These are phyloP conservation scores for Benitochromis conjunctus DNA, from an alignment of 2,113 vertebrate genomes.

Conservation along the genomic window DNA sequence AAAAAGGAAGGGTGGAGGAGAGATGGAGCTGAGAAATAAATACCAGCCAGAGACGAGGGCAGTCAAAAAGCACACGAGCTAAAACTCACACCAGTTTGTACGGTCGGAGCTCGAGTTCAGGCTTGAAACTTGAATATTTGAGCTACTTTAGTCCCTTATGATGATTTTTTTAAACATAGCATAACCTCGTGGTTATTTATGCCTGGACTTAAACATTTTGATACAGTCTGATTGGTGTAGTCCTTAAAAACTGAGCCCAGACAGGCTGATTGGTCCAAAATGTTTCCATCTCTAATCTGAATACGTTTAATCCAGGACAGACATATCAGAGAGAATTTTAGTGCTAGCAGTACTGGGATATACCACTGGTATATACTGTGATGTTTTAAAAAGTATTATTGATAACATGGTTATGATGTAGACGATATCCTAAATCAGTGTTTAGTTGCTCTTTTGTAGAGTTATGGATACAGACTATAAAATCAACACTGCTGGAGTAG, in stretches of 20 bases:
- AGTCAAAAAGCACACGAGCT: not conserved
- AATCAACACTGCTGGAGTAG: not conserved
- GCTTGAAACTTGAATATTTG: not conserved
- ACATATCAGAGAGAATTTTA: not conserved
- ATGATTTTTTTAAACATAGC: not conserved
- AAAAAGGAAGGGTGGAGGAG: not conserved
- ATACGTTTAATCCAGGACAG: fast-evolving
- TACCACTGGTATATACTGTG: not conserved
- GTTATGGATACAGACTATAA: not conserved
- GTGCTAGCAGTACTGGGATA: not conserved
- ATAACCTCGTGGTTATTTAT: not conserved
- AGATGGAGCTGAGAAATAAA: not conserved
- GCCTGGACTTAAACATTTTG: not conserved
- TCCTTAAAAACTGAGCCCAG: not conserved
- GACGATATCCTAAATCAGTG: not conserved
- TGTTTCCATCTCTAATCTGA: not conserved
- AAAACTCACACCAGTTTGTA: fast-evolving
- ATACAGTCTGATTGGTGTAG: not conserved
- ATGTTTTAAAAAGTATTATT: not conserved
- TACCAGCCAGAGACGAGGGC: not conserved
- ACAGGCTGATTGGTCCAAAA: not conserved
- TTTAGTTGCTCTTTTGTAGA: not conserved
- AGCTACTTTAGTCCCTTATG: fast-evolving
- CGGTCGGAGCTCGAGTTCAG: not conserved
- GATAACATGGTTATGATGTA: not conserved